These are phyloP conservation scores for Micromys minutus DNA, from an alignment of 2,113 vertebrate genomes.

Conservation along the genomic window DNA sequence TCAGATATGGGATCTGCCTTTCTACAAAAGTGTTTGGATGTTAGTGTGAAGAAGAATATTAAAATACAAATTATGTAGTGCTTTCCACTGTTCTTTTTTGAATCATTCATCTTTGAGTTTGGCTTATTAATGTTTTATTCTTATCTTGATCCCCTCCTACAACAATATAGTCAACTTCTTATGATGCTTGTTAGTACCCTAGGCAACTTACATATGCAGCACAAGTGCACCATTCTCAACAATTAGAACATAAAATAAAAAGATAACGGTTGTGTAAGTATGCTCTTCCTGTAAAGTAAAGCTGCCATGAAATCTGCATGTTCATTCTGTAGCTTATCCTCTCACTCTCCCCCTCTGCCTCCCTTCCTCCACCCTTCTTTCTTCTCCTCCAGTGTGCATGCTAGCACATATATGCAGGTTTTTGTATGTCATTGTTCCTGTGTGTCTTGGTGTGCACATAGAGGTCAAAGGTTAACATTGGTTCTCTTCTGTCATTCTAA, in stretches of 20 bases:
- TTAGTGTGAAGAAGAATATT: background rate
- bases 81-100: background rate
- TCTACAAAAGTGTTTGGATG: background rate
- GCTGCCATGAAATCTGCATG: background rate
- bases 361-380: background rate
- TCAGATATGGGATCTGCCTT: too few relatives aligned
- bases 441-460: too few relatives aligned
- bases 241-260: background rate
- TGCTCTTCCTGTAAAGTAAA: slow-evolving; percentile 17
- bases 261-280: background rate
- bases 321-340: slow-evolving; percentile 14
- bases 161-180: background rate
- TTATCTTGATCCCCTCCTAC: background rate
- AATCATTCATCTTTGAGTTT: slow-evolving; percentile 10
- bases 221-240: background rate
- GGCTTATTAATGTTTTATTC: background rate
- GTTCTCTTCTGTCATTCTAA: background rate
- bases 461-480: background rate
- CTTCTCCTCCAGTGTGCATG: too few relatives aligned
- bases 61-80: background rate
- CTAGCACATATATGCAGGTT: background rate
- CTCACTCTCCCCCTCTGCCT: background rate
- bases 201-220: background rate
- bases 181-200: background rate
- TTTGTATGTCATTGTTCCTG: background rate